Percentiles rank a stretch among this genome's conserved stretches.
Evolutionary conservation across 2,797 vertebrate species (phyloP).

Genomic region (Tadarida brasiliensis): DNA sequence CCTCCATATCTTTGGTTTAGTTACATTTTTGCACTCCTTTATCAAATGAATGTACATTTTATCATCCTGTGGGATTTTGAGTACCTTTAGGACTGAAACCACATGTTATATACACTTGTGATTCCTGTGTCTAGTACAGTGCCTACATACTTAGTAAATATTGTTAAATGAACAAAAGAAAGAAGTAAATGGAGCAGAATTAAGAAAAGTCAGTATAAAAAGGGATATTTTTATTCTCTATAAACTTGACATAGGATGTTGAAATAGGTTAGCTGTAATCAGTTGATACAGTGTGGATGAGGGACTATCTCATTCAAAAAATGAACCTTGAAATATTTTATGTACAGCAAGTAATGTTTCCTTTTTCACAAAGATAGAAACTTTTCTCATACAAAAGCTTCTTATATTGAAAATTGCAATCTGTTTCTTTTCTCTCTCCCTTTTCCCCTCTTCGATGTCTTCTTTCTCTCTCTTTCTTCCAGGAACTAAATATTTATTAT

Average conservation of each 20-base stretch:
- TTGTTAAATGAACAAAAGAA: slow-evolving; percentile 17
- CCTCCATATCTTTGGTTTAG: not conserved
- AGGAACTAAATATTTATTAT: slow-evolving; percentile 48
- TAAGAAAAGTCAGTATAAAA: not conserved
- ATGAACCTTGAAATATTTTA: not conserved
- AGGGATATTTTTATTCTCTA: not conserved
- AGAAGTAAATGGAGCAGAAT: not conserved
- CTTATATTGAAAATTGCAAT: not conserved
- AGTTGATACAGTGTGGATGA: not conserved
- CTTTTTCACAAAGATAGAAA: not conserved
- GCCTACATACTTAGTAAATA: not conserved
- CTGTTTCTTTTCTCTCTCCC: not conserved
- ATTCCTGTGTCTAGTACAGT: not conserved
- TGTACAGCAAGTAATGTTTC: not conserved
- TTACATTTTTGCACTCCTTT: not conserved
- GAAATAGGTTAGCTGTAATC: slow-evolving; percentile 7
- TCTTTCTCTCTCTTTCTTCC: not conserved
- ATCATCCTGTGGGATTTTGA: not conserved
- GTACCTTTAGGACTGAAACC: not conserved
- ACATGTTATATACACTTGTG: not conserved
- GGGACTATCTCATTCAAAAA: not conserved
- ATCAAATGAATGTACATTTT: not conserved
- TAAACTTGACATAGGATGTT: not conserved
- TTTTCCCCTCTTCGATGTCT: not conserved
- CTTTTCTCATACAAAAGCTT: not conserved